These are phyloP conservation scores for Trididemnum nubilum DNA, from an alignment of 23 tunicate species.

Conservation along the genomic window DNA sequence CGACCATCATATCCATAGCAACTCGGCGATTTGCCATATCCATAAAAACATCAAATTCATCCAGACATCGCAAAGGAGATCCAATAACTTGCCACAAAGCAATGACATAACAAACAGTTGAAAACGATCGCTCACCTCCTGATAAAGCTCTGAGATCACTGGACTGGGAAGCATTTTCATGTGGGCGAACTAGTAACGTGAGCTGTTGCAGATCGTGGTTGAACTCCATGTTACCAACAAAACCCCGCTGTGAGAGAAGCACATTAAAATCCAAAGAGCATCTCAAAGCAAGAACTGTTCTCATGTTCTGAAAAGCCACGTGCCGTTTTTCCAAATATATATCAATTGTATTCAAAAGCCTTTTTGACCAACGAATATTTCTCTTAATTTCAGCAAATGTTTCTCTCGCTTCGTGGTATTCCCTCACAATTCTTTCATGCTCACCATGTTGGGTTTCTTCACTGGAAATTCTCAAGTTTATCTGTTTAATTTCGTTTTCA, in stretches of 20 bases:
- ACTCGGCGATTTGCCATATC: slow-evolving; percentile 95
- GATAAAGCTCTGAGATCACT: slow-evolving; percentile 75
- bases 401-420: slow-evolving; percentile 77
- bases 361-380: slow-evolving; percentile 59
- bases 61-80: slow-evolving; percentile 87
- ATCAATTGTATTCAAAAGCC: slow-evolving; percentile 23
- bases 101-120: slow-evolving; percentile 84
- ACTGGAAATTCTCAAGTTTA: slow-evolving; percentile 48
- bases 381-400: slow-evolving; percentile 40
- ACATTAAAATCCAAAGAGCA: slow-evolving; percentile 70
- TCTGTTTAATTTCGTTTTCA: slow-evolving; percentile 78
- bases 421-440: slow-evolving; percentile 68
- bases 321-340: slow-evolving; percentile 51
- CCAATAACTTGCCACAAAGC: slow-evolving; percentile 85
- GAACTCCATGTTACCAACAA: slow-evolving; percentile 75
- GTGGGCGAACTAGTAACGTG: slow-evolving; percentile 63
- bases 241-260: slow-evolving; percentile 76
- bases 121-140: slow-evolving; percentile 93
- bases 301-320: slow-evolving; percentile 45
- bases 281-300: slow-evolving; percentile 46
- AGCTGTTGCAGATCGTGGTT: slow-evolving; percentile 63
- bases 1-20: slow-evolving; percentile 94
- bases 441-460: slow-evolving; percentile 82
- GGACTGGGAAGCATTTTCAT: slow-evolving; percentile 51
- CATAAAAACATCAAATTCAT: slow-evolving; percentile 97